Conservation (phyloP, 2,888 invertebrate genomes). For the Amiota communis region DNA sequence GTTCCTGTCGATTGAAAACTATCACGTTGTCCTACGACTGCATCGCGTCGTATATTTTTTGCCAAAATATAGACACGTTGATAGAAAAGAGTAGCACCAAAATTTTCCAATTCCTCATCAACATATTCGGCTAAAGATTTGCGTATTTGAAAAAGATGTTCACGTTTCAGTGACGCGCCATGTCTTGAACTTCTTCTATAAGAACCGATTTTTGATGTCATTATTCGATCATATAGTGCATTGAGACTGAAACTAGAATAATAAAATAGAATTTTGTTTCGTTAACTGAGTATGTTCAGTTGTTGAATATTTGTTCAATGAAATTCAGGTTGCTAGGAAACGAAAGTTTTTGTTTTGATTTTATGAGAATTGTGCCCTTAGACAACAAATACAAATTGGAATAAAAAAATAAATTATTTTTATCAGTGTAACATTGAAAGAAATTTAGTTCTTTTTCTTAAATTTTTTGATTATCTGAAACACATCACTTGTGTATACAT, state of each 20-base stretch:
- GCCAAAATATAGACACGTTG: constrained; percentile 64
- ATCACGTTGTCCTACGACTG: neutral
- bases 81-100: constrained; percentile 59
- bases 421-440: too few relatives aligned
- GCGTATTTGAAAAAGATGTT: constrained; percentile 53
- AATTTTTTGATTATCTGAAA: too few relatives aligned
- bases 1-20: neutral
- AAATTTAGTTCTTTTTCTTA: too few relatives aligned
- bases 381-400: too few relatives aligned
- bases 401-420: too few relatives aligned
- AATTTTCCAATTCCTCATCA: constrained; percentile 50
- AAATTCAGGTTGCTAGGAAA: constrained; percentile 15
- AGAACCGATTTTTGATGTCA: too few relatives aligned
- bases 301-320: constrained; percentile 11
- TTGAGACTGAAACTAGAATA: neutral
- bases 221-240: too few relatives aligned
- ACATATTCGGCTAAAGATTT: constrained; percentile 60
- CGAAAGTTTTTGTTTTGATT: too few relatives aligned
- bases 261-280: neutral
- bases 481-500: too few relatives aligned
- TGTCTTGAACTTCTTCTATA: too few relatives aligned
- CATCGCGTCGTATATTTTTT: constrained; percentile 44
- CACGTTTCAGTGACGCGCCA: constrained; percentile 40
- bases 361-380: too few relatives aligned
- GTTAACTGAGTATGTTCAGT: neutral